Evolutionary conservation across 2,113 vertebrate species (phyloP), one percentile per base, ranked within the genome.

Genomic region (Podarcis muralis): DNA sequence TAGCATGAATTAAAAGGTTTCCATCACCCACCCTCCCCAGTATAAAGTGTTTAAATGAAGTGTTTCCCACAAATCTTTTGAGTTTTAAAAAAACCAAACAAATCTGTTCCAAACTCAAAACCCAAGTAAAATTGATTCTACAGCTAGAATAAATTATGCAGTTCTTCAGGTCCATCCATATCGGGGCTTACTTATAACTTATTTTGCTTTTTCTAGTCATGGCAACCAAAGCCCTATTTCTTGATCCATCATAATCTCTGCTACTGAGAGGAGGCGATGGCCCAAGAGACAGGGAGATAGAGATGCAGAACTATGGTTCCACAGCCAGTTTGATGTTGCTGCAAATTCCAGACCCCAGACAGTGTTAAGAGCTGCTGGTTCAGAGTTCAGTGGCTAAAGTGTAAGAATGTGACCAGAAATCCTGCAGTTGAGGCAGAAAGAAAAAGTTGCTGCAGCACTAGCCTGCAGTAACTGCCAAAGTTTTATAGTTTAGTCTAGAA

Each of bases 21-120:
- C 43, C 2, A 23, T 3, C 43, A 62, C 1, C 69, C n/a, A 13
- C 69, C 3, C 5, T 13, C 23, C 40, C n/a, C 13, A 62, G 57
- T 48, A 86, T 65, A 83, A 62, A 87, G 3, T 71, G 83, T 86
- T 90, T 88, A 91, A 72, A 11, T 59, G 65, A 90, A 68, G 22
- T 30, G 18, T 37, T 72, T 43, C 72, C 68, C 23, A 30, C 30
- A 90, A 79, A 65, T 84, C 1, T 48, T 48, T 11, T 48, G 48
- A 48, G 48, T 48, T 48, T 48, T 48, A 8, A 43, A 43, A 35
- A 43, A 43, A 43, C 7, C 9, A 43, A 25, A 30, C 8, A 77
- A 48, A 48, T 13, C 11, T 79, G 2, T 79, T 79, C 48, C 15
- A 25, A 79, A 53, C 22, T 79, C 77, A 53, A 25, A 43, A 79